Evolutionary conservation across 2,888 invertebrate species (phyloP).

Genomic region (Heliconius cydno): DNA sequence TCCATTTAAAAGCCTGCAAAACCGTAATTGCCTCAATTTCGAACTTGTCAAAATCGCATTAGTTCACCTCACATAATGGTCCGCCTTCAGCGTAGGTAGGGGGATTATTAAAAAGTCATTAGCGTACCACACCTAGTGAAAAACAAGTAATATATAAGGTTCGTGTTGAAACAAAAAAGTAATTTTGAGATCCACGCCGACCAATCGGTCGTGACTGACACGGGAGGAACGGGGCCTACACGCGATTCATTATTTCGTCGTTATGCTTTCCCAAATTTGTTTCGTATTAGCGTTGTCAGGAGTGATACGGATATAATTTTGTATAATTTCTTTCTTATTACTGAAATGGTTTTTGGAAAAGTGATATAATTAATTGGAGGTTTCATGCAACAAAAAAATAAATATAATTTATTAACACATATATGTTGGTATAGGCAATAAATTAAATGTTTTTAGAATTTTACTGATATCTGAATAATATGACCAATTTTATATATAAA

Average conservation of each 20-base stretch:
- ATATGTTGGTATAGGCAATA: not conserved
- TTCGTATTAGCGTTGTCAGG: constrained; percentile 50
- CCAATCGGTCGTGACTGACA: constrained; percentile 80
- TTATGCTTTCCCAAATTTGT: constrained; percentile 73
- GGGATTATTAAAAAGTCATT: constrained; percentile 83
- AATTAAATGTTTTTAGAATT: not conserved
- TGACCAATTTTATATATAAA: not conserved
- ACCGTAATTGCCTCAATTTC: constrained; percentile 79
- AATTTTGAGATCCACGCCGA: constrained; percentile 76
- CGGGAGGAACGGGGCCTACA: constrained; percentile 70
- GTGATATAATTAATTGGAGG: not conserved
- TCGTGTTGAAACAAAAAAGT: constrained; percentile 75
- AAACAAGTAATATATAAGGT: constrained; percentile 58
- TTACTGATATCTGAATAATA: not conserved
- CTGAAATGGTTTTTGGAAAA: not conserved
- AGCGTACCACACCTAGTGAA: constrained; percentile 74
- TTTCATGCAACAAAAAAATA: not conserved
- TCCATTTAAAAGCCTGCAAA: constrained; percentile 76
- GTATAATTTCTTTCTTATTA: constrained; percentile 14
- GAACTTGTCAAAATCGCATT: constrained; percentile 83
- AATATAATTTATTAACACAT: not conserved
- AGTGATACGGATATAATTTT: constrained; percentile 32
- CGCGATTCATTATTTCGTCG: constrained; percentile 80
- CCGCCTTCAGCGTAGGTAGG: constrained; percentile 74
- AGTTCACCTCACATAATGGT: constrained; percentile 73